These are phyloP conservation scores for Lithobates pipiens DNA, from an alignment of 2,797 vertebrate genomes.

Conservation along the genomic window DNA sequence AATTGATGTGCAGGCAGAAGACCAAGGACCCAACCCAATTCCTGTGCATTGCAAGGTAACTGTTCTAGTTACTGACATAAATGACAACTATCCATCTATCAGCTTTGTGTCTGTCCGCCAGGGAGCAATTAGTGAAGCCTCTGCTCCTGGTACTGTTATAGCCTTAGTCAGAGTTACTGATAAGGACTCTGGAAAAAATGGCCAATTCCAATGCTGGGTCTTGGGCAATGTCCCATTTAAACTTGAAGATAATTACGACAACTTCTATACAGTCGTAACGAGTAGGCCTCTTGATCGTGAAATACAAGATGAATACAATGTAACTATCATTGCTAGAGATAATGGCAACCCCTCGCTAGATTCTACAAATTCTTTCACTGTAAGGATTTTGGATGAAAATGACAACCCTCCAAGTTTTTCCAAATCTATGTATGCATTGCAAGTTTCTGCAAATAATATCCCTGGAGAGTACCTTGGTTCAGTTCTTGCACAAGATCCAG, in stretches of 20 bases:
- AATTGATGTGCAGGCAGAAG: slow-evolving; percentile 95
- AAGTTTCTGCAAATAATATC: slow-evolving; percentile 98
- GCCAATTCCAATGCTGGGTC: slow-evolving; percentile 95
- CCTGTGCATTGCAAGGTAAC: slow-evolving; percentile 98
- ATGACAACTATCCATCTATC: slow-evolving; percentile 96
- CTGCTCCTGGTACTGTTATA: slow-evolving; percentile 93
- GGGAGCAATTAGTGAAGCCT: slow-evolving; percentile 95
- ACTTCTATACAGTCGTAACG: slow-evolving; percentile 95
- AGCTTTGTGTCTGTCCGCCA: slow-evolving; percentile 97
- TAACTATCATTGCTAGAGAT: slow-evolving; percentile 96
- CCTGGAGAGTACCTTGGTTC: slow-evolving; percentile 97
- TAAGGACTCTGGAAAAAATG: slow-evolving; percentile 94
- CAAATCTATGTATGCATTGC: slow-evolving; percentile 92
- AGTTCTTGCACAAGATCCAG: slow-evolving; percentile 94
- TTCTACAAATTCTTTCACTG: slow-evolving; percentile 94
- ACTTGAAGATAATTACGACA: slow-evolving; percentile 97
- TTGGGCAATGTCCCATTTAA: slow-evolving; percentile 91
- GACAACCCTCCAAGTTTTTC: slow-evolving; percentile 97
- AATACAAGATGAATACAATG: slow-evolving; percentile 93
- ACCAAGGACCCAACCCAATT: slow-evolving; percentile 96
- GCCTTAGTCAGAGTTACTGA: slow-evolving; percentile 96
- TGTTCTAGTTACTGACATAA: slow-evolving; percentile 93
- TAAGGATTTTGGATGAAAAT: slow-evolving; percentile 96
- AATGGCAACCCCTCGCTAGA: slow-evolving; percentile 92
- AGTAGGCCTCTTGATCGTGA: slow-evolving; percentile 94